Conservation (phyloP, 2,888 invertebrate genomes). For the Therioaphis trifolii region DNA sequence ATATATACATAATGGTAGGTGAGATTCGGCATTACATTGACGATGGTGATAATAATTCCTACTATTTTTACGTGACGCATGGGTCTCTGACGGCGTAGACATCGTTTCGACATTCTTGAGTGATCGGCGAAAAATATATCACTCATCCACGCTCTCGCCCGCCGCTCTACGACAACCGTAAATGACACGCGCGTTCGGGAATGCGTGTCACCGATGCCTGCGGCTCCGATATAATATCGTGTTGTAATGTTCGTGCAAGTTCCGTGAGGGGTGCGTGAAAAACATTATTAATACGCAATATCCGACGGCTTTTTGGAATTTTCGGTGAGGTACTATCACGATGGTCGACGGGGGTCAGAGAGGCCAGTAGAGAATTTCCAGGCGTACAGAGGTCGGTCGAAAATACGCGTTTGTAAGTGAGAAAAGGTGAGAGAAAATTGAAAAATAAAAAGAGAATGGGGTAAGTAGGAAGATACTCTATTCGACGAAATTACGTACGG, state of each 20-base stretch:
- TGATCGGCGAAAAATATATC: constrained; percentile 52
- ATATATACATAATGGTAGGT: no score
- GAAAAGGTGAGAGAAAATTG: no score
- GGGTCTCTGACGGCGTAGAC: background rate
- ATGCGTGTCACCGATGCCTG: constrained; percentile 7
- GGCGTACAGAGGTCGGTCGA: background rate
- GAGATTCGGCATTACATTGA: no score
- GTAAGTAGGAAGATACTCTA: no score
- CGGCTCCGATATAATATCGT: background rate
- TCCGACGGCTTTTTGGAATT: no score
- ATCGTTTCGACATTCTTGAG: constrained; percentile 49
- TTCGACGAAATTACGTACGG: no score
- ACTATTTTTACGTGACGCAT: constrained; percentile 37
- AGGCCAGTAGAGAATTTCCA: no score
- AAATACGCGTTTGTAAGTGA: no score
- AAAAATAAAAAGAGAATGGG: no score
- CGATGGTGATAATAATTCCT: constrained; percentile 51
- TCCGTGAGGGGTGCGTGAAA: no score
- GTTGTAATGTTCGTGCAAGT: background rate
- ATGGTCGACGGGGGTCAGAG: background rate
- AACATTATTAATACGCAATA: no score
- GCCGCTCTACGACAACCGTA: constrained; percentile 35
- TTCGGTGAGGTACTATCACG: no score
- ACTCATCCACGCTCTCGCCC: background rate
- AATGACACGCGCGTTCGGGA: constrained; percentile 38